Evolutionary conservation across 2,888 invertebrate genomes (phyloP), one percentile per base, ranked within the genome.

Genomic region (Rhagonycha lutea): DNA sequence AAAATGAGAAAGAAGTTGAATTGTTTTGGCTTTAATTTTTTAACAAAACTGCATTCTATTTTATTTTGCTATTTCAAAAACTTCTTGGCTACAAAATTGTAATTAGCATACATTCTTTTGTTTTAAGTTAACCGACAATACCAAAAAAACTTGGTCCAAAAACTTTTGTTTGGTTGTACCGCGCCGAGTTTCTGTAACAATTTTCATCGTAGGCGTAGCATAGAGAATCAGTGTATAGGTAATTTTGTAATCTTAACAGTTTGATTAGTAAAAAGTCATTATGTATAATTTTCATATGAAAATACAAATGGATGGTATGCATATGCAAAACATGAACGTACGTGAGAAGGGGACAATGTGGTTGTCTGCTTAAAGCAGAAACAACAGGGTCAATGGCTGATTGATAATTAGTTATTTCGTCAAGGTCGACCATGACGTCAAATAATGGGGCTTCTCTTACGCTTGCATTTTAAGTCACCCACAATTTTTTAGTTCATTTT

Each of bases 331-430:
- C 70, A 61, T 70, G 67, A 61, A 68, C 61, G 70, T 65, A 67
- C 63, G 28, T 70, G 67, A 29, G n/a, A 29, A 65, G 71, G 61
- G 69, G 69, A 61, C 71, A 70, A 47, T 23, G 70, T 12, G 47
- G 72, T 75, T 79, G 79, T 76, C 74, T 79, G 75, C 70, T 76
- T 70, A 68, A 76, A 81, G 80, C 82, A 80, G 83, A 84, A 86
- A 85, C 85, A 86, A 84, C 84, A 86, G 86, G 87, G 86, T 87
- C 87, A 86, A 85, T 85, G 87, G 82, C 86, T 87, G 86, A 86
- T 86, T 86, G 86, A 86, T 85, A 86, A 86, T 86, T 86, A 85
- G 84, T 85, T 86, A 85, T 86, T 86, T 85, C 84, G 83, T 85
- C 86, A 87, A 86, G 87, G 87, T 85, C 86, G 85, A 71, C 74